phyloP scores from a whole-genome alignment of 2,797 vertebrate genomes.

The Falco peregrinus region DNA sequence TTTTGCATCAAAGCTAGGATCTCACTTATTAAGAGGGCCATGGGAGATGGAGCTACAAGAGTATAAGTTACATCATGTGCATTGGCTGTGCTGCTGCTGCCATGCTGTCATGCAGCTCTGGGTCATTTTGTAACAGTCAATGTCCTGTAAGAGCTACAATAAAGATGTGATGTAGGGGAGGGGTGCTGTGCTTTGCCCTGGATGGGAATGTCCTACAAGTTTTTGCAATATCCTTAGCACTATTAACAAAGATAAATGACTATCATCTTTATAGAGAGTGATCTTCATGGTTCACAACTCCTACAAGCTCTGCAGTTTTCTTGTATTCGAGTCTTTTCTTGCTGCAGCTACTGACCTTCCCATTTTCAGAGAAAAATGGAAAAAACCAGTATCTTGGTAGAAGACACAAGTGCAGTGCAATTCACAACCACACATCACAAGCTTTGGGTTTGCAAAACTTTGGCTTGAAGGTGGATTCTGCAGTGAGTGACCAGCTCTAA shows the following conservation, averaged over 20 bases:
- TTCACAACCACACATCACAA: not conserved
- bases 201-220: constrained; percentile 25
- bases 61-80: too few relatives aligned
- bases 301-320: not conserved
- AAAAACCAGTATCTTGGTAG: not conserved
- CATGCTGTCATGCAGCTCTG: fast-evolving
- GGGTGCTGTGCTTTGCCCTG: not conserved
- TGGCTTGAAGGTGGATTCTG: not conserved
- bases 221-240: not conserved
- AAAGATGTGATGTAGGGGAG: not conserved
- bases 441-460: not conserved
- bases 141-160: not conserved
- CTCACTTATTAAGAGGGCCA: fast-evolving
- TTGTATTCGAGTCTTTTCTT: not conserved
- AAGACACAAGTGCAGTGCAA: not conserved
- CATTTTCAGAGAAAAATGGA: not conserved
- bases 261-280: not conserved
- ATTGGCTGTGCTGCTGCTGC: fast-evolving
- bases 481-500: not conserved
- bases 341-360: not conserved
- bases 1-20: not conserved
- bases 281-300: not conserved
- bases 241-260: not conserved
- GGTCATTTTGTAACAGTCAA: not conserved
- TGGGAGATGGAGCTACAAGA: not conserved